phyloP scores from a whole-genome alignment of 2,113 vertebrate genomes.

The Calidris pugnax region DNA sequence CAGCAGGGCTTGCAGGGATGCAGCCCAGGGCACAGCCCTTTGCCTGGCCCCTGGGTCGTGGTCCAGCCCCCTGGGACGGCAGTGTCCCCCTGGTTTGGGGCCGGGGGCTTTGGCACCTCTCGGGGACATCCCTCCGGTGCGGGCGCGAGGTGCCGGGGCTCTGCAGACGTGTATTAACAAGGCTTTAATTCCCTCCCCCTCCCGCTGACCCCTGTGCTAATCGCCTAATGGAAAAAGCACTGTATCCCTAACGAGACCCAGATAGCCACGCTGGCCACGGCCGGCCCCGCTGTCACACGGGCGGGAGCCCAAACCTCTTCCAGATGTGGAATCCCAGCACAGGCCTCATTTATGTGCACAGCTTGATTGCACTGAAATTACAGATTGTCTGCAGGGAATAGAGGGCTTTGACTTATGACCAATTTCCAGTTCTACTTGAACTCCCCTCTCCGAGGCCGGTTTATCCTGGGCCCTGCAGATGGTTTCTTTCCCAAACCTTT shows the following conservation, averaged over 20 bases:
- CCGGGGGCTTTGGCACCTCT: not conserved
- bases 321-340: conserved; percentile 70
- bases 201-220: conserved; percentile 10
- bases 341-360: conserved; percentile 67
- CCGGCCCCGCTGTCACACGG: conserved; percentile 56
- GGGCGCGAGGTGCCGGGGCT: not conserved
- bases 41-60: not conserved
- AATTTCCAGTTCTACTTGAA: conserved; percentile 67
- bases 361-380: conserved; percentile 68
- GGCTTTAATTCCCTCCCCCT: conserved; percentile 22
- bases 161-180: not conserved
- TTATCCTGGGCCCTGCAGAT: not conserved
- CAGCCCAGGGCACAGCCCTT: rapidly evolving
- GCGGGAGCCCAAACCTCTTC: conserved; percentile 68
- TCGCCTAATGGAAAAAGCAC: conserved; percentile 44
- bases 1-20: not conserved
- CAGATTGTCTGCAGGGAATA: conserved; percentile 66
- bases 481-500: not conserved
- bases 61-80: not conserved
- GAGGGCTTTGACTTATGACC: conserved; percentile 65
- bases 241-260: conserved; percentile 2
- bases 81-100: rapidly evolving
- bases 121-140: rapidly evolving
- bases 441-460: not conserved
- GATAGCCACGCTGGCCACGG: not conserved